These are phyloP conservation scores for Drosophila gunungcola DNA, from an alignment of 1,140 invertebrate genomes.

Conservation along the genomic window DNA sequence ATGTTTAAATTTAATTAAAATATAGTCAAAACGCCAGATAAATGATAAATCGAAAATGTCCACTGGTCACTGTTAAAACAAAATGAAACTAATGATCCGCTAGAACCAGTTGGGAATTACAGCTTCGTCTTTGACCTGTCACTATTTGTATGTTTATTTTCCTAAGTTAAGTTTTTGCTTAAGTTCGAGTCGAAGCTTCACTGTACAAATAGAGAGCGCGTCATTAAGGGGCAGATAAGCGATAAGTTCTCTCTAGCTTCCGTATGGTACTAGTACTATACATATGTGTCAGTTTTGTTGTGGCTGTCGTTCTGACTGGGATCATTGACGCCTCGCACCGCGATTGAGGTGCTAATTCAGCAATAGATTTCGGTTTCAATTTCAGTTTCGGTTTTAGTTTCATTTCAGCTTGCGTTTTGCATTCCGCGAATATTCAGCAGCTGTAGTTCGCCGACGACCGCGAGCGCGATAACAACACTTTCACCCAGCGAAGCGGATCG, in stretches of 20 bases:
- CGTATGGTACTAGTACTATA: background rate
- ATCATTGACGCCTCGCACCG: background rate
- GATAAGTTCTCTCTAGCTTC: slow-evolving; percentile 4
- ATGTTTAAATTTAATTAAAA: no score
- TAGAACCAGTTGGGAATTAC: no score
- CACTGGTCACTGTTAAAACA: no score
- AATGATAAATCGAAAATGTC: no score
- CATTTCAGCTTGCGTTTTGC: background rate
- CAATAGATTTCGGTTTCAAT: slow-evolving; percentile 13
- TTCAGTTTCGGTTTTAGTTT: slow-evolving; percentile 20
- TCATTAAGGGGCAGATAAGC: background rate
- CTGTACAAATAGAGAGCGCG: background rate
- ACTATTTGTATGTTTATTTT: no score
- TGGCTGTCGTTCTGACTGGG: background rate
- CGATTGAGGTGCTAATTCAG: slow-evolving; percentile 39
- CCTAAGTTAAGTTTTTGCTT: background rate
- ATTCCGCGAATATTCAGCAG: background rate
- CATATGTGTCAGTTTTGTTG: background rate
- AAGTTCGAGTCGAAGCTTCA: background rate
- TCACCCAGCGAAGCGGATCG: background rate
- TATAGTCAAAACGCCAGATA: no score
- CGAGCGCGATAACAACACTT: slow-evolving; percentile 6
- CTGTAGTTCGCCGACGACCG: slow-evolving; percentile 1
- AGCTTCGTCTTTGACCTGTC: no score
- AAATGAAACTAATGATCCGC: no score